Conservation (phyloP, 2,797 vertebrate genomes). For the Taeniopygia guttata region DNA sequence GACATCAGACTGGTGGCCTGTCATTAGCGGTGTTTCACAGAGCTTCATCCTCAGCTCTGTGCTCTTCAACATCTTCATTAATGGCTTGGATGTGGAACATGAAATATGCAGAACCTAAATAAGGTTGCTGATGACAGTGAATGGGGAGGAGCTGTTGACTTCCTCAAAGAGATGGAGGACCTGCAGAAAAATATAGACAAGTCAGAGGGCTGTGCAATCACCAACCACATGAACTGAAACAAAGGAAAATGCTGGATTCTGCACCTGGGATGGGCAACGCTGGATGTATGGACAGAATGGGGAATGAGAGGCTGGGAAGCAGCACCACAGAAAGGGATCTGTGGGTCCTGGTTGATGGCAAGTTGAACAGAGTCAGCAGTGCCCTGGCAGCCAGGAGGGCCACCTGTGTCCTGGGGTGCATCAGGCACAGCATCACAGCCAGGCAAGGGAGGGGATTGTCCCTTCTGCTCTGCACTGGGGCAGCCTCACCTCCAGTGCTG, state of each 20-base stretch:
- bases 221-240: fast-evolving
- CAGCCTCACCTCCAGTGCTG: fast-evolving
- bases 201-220: neutral
- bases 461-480: neutral
- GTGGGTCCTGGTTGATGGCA: fast-evolving
- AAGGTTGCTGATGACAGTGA: neutral
- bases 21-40: neutral
- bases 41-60: fast-evolving
- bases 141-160: neutral
- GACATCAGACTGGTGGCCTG: neutral
- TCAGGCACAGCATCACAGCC: fast-evolving
- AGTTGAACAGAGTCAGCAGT: neutral
- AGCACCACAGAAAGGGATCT: neutral
- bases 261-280: neutral
- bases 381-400: neutral
- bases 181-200: neutral
- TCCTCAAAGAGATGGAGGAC: neutral
- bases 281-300: neutral
- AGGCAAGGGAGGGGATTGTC: neutral
- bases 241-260: neutral
- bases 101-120: neutral
- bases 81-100: neutral
- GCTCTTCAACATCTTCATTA: neutral
- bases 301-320: neutral
- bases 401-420: fast-evolving